A percentile compares a stretch with the other conserved stretches of the same genome.
phyloP scores from a whole-genome alignment of 2,113 vertebrate species.

The Puma concolor region DNA sequence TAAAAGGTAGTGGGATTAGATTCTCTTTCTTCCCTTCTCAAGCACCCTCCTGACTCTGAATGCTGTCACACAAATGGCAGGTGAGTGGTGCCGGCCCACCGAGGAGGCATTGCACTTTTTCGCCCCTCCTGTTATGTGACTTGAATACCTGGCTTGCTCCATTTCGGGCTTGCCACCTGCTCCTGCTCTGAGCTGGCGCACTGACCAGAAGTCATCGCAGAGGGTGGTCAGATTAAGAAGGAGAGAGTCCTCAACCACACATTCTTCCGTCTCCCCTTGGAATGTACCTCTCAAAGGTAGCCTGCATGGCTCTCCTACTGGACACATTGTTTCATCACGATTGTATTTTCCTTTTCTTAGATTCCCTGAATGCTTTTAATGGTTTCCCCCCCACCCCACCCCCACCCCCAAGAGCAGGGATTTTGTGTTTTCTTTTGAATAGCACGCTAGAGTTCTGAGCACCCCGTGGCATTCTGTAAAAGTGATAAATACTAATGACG shows the following conservation, averaged over 20 bases:
- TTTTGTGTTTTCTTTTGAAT: conserved; percentile 55
- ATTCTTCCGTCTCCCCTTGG: not conserved
- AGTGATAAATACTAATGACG: conserved; percentile 56
- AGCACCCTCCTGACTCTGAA: not conserved
- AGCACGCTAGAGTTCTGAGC: not conserved
- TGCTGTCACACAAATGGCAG: not conserved
- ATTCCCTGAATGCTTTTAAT: conserved; percentile 23
- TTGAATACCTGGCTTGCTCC: not conserved
- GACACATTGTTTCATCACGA: not conserved
- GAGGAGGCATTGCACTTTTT: not conserved
- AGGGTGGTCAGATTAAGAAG: not conserved
- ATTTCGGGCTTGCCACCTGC: not conserved
- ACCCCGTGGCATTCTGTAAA: conserved; percentile 13
- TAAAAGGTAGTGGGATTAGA: not conserved
- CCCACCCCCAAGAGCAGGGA: not conserved
- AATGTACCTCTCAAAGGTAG: not conserved
- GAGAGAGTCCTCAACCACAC: not conserved
- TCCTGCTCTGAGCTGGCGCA: not conserved
- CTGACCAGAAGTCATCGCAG: not conserved
- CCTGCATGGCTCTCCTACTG: not conserved
- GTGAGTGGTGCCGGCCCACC: not conserved
- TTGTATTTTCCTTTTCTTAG: not conserved
- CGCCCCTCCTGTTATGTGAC: not conserved
- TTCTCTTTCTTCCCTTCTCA: not conserved
- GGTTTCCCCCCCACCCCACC: not conserved